phyloP scores from a whole-genome alignment of 2,797 vertebrate genomes.

The Gymnopithys bicolor region DNA sequence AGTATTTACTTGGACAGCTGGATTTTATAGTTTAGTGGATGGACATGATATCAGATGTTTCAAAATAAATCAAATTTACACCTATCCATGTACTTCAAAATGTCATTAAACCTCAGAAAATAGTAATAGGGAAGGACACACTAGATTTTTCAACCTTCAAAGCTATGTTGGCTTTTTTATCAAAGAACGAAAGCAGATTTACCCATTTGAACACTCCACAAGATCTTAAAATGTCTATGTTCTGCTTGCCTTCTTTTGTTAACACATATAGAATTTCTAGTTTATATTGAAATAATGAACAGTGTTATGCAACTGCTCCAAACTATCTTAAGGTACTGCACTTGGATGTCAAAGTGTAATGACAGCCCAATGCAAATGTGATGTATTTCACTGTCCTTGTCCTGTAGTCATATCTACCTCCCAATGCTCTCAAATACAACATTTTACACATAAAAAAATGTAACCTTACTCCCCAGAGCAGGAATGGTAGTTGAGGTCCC shows the following conservation, averaged over 20 bases:
- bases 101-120: not conserved
- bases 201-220: not conserved
- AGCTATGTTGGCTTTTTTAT: not conserved
- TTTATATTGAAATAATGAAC: not conserved
- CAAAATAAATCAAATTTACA: constrained; percentile 19
- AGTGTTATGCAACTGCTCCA: not conserved
- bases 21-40: constrained; percentile 8
- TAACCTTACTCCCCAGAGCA: not conserved
- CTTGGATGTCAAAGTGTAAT: not conserved
- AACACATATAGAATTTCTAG: not conserved
- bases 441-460: not conserved
- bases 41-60: not conserved
- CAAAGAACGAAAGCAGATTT: not conserved
- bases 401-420: not conserved
- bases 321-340: not conserved
- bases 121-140: not conserved
- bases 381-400: not conserved
- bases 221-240: not conserved
- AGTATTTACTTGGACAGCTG: constrained; percentile 15
- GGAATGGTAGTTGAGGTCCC: not conserved
- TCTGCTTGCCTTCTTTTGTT: not conserved
- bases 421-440: not conserved
- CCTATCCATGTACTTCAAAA: not conserved
- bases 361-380: accelerated
- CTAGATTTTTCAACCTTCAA: not conserved